Evolutionary conservation across 2,888 invertebrate genomes (phyloP).

Genomic region (Acronicta leporina): DNA sequence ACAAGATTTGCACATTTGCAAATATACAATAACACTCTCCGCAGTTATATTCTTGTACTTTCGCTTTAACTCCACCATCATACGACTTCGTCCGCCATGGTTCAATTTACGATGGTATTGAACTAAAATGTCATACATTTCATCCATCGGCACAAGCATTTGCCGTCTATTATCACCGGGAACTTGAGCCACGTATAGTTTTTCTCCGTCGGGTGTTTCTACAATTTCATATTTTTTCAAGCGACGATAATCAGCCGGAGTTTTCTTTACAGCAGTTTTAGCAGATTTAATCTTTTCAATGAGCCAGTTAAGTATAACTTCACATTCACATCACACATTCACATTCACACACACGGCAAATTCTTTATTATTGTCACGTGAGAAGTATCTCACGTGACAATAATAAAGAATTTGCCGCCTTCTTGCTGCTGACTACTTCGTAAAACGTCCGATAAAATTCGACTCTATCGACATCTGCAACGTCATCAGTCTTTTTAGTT

Average conservation of each 20-base stretch:
- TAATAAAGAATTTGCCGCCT: constrained; percentile 62
- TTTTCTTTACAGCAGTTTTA: constrained; percentile 57
- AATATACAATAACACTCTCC: constrained; percentile 66
- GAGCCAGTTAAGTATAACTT: constrained; percentile 47
- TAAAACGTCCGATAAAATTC: constrained; percentile 65
- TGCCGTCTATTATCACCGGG: constrained; percentile 52
- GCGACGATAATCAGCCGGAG: constrained; percentile 66
- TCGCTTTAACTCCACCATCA: constrained; percentile 67
- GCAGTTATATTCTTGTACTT: constrained; percentile 72
- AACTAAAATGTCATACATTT: constrained; percentile 72
- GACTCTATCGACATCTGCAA: constrained; percentile 59
- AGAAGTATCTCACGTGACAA: constrained; percentile 63
- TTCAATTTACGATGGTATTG: constrained; percentile 67
- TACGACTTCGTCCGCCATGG: constrained; percentile 69
- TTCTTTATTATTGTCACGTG: constrained; percentile 63
- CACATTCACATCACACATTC: too few relatives aligned
- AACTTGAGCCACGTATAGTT: constrained; percentile 54
- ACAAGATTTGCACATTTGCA: constrained; percentile 67
- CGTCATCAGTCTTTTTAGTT: constrained; percentile 2
- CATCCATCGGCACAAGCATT: constrained; percentile 64
- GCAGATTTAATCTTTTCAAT: constrained; percentile 67
- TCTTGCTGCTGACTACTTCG: constrained; percentile 59
- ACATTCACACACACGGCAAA: too few relatives aligned
- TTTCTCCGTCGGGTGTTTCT: constrained; percentile 63
- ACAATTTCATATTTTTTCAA: constrained; percentile 67